phyloP scores from a whole-genome alignment of 1,140 invertebrate genomes.

The Neodiprion fabricii region DNA sequence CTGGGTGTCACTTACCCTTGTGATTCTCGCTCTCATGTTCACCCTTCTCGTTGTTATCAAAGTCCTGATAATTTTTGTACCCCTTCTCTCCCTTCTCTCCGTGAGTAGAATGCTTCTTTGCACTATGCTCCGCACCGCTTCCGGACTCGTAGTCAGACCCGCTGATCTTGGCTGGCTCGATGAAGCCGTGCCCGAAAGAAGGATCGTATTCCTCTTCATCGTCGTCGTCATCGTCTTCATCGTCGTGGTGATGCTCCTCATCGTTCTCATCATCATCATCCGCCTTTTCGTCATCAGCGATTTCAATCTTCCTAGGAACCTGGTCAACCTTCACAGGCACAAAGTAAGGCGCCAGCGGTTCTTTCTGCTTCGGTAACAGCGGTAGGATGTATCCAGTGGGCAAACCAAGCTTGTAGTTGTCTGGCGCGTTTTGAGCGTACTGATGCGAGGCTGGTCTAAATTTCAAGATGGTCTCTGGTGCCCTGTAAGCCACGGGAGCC shows the following conservation, averaged over 20 bases:
- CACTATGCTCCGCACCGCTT: conserved; percentile 59
- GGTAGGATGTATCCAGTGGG: conserved; percentile 20
- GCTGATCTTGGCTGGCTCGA: neutral
- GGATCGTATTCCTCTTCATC: conserved; percentile 17
- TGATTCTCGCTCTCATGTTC: conserved; percentile 44
- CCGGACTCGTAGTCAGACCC: conserved; percentile 56
- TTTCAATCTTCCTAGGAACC: neutral
- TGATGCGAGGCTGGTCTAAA: conserved; percentile 25
- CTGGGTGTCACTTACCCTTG: conserved; percentile 36
- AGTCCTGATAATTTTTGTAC: conserved; percentile 65
- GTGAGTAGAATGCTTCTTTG: conserved; percentile 63
- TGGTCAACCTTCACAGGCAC: neutral
- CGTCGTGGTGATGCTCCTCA: conserved; percentile 9
- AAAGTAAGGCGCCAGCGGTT: conserved; percentile 30
- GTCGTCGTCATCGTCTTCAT: conserved; percentile 17
- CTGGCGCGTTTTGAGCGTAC: conserved; percentile 17
- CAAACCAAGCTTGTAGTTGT: neutral
- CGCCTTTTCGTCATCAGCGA: conserved; percentile 6
- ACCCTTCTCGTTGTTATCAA: conserved; percentile 60
- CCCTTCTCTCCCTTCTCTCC: conserved; percentile 67
- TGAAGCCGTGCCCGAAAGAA: neutral
- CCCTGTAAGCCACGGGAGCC: conserved; percentile 40
- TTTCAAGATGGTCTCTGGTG: conserved; percentile 25
- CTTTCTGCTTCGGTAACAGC: conserved; percentile 9
- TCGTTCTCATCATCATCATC: conserved; percentile 13